Evolutionary conservation across 2,797 vertebrate species (phyloP), one percentile per base, ranked within the genome.

Genomic region (Silurus lanzhouensis): DNA sequence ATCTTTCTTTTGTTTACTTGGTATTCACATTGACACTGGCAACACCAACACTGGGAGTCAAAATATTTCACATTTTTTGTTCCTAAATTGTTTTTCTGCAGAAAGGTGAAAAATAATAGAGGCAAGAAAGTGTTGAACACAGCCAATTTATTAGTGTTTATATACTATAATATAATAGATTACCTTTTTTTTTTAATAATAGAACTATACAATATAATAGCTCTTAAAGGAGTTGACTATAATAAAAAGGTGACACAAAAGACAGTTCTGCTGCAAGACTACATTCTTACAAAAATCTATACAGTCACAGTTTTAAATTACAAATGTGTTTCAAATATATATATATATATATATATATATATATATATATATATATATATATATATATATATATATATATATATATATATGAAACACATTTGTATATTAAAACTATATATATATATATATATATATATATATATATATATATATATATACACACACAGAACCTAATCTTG

Each of bases 1-100:
- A 87, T 81, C 83, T 83, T 75, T 25, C 86, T 86, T 84, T 88
- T 90, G 89, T 90, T 87, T 87, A 81, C 83, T 38, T 68, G 77
- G 76, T 87, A 86, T 88, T 90, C 88, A 87, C 87, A 79, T 48
- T 84, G 87, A 87, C 89, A 86, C 61, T 86, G 87, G 84, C 89
- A 88, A 81, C 82, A 55, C 74, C 55, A 76, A 74, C 52, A 61
- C 66, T 58, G 63, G 17, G 38, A 82, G 64, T 78, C 67, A 86
- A 85, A 89, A 85, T 83, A 10, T n/a, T 61, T 1, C 55, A 52
- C n/a, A n/a, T 82, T 77, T 58, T 10, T 77, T 83, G 55, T 52
- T 46, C 61, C 2, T 48, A 4, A n/a, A 20, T 75, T 82, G 68
- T 77, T 77, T 31, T 86, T 31, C 44, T 71, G 27, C 14, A 55